phyloP scores from a whole-genome alignment of 2,113 vertebrate species.

The Thamnophis sirtalis region DNA sequence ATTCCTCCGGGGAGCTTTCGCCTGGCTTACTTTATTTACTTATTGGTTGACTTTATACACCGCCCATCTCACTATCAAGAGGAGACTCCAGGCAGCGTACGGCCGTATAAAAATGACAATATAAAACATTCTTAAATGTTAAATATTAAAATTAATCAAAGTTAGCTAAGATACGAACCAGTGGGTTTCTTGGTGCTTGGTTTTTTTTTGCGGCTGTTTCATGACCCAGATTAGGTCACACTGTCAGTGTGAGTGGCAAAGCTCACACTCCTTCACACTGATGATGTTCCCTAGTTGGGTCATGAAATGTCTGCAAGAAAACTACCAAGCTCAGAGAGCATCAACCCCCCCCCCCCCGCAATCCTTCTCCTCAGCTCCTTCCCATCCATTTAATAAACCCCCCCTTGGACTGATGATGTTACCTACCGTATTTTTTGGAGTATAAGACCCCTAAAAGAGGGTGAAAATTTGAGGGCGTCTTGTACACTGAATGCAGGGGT shows the following conservation, averaged over 20 bases:
- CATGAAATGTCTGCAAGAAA: background rate
- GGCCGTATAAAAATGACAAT: background rate
- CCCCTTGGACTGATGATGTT: background rate
- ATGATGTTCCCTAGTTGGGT: background rate
- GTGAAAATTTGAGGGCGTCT: too few species aligned
- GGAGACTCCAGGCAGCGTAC: background rate
- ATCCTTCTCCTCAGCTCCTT: too few species aligned
- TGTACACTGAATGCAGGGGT: too few species aligned
- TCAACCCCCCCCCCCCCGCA: too few species aligned
- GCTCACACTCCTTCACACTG: background rate
- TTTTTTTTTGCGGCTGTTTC: background rate
- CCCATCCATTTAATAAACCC: too few species aligned
- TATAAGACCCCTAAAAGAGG: too few species aligned
- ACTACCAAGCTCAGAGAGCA: background rate
- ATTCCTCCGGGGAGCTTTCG: background rate
- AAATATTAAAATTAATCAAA: background rate
- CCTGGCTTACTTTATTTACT: background rate
- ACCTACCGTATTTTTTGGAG: background rate
- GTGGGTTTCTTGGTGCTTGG: background rate
- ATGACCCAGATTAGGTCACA: background rate
- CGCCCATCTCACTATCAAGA: background rate
- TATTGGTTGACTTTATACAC: background rate
- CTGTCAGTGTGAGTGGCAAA: background rate
- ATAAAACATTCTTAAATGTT: background rate
- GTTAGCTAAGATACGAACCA: background rate